phyloP scores from a whole-genome alignment of 1,140 invertebrate species.

The Procambarus clarkii region DNA sequence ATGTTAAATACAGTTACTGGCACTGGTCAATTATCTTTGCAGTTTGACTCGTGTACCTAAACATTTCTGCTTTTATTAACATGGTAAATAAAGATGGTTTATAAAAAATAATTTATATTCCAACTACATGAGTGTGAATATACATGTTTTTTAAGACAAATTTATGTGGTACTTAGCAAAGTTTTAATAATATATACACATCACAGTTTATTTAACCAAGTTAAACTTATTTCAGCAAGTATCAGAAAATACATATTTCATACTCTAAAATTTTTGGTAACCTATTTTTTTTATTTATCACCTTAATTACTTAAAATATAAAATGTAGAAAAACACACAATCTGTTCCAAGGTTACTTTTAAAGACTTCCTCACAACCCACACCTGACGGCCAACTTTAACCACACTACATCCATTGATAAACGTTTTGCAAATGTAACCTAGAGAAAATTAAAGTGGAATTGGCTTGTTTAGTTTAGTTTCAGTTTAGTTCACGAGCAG shows the following conservation, averaged over 20 bases:
- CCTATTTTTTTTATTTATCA: background rate
- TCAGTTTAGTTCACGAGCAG: no score
- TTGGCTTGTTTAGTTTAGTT: no score
- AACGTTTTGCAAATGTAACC: no score
- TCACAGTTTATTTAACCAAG: conserved; percentile 35
- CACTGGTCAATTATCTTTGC: no score
- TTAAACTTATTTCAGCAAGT: background rate
- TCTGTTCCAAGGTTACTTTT: background rate
- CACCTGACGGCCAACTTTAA: background rate
- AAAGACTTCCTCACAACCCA: background rate
- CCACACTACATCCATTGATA: no score
- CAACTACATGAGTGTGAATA: conserved; percentile 40
- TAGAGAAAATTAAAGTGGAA: no score
- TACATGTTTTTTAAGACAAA: conserved; percentile 16
- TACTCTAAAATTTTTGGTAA: conserved; percentile 4
- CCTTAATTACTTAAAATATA: background rate
- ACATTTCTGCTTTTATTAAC: no score
- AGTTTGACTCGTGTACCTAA: no score
- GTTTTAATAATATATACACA: conserved; percentile 39
- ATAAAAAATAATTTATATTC: conserved; percentile 51
- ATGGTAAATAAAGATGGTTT: background rate
- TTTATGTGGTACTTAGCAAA: conserved; percentile 21
- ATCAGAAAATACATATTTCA: background rate
- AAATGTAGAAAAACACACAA: background rate
- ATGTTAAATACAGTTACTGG: no score